These are phyloP conservation scores for Brachycybe producta DNA, from an alignment of 2,888 invertebrate genomes.

Conservation along the genomic window DNA sequence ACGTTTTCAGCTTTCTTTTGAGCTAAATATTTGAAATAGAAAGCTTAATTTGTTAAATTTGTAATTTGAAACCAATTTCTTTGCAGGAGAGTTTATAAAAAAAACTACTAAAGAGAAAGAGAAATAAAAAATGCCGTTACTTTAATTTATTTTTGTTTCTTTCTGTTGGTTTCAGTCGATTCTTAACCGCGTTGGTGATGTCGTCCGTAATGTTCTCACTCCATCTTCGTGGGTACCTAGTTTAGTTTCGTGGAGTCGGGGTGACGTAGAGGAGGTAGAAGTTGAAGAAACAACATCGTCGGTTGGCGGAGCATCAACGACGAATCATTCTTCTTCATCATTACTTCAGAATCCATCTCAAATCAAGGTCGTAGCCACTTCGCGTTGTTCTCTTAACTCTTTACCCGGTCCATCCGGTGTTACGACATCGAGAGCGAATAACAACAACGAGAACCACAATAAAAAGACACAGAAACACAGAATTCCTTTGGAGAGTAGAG, in stretches of 20 bases:
- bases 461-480: background rate
- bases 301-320: too few relatives aligned
- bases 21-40: too few relatives aligned
- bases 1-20: too few relatives aligned
- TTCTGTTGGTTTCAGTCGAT: slow-evolving; percentile 10
- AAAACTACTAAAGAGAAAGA: too few relatives aligned
- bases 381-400: slow-evolving; percentile 5
- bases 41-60: too few relatives aligned
- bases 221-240: slow-evolving; percentile 11
- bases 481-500: slow-evolving; percentile 2
- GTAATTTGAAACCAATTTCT: too few relatives aligned
- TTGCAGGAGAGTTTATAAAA: too few relatives aligned
- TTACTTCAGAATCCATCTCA: too few relatives aligned
- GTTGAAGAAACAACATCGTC: background rate
- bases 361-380: too few relatives aligned
- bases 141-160: background rate
- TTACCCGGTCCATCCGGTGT: background rate
- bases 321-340: too few relatives aligned
- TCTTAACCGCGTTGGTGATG: slow-evolving; percentile 11
- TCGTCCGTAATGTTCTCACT: slow-evolving; percentile 7
- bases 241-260: background rate
- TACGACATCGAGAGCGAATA: background rate
- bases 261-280: background rate
- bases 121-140: background rate
- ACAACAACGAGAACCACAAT: background rate